These are phyloP conservation scores for Podarcis muralis DNA, from an alignment of 2,113 vertebrate species.

Conservation along the genomic window DNA sequence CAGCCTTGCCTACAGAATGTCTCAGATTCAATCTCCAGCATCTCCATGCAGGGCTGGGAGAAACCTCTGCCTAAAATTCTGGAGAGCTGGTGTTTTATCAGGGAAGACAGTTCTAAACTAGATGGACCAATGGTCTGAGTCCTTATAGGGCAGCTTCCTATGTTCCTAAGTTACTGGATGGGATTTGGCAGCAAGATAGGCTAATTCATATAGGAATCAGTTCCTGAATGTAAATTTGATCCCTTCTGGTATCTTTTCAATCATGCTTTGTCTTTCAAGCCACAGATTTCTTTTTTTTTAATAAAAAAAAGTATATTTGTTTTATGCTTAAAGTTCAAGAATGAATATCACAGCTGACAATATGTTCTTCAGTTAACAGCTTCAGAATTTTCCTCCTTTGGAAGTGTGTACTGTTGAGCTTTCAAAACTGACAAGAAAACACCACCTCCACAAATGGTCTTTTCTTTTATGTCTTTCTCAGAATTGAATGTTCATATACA, in stretches of 20 bases:
- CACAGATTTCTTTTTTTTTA: background rate
- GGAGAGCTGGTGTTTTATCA: no score
- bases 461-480: background rate
- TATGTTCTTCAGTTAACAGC: background rate
- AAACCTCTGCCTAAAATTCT: no score
- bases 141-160: background rate
- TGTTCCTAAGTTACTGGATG: background rate
- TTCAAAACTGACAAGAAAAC: slow-evolving; percentile 13
- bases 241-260: background rate
- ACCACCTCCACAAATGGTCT: background rate
- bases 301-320: background rate
- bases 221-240: background rate
- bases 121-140: no score
- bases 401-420: background rate
- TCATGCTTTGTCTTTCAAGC: background rate
- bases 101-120: no score
- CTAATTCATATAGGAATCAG: background rate
- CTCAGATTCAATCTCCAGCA: no score
- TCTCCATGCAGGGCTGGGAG: no score
- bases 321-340: background rate
- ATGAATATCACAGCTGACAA: background rate
- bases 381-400: background rate
- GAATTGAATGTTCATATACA: background rate
- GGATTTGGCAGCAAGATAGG: background rate
- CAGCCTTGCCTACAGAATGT: no score